These are phyloP conservation scores for Therioaphis trifolii DNA, from an alignment of 2,888 invertebrate species.

Conservation along the genomic window DNA sequence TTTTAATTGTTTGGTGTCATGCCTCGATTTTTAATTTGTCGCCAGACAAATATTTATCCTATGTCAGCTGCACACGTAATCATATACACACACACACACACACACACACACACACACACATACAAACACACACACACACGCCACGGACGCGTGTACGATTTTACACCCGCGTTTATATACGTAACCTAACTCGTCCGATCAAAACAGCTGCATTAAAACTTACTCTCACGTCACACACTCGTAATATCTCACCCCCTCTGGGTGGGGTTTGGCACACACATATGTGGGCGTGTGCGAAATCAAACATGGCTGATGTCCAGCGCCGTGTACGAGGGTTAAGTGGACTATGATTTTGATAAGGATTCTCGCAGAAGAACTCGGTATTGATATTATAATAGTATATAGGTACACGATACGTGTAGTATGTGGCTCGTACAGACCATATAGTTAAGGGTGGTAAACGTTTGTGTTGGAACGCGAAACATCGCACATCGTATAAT, in stretches of 20 bases:
- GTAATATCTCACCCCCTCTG: conserved; percentile 54
- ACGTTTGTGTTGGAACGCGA: too few species aligned
- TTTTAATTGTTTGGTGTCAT: background rate
- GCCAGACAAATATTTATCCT: conserved; percentile 26
- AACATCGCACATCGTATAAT: too few species aligned
- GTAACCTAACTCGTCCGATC: background rate
- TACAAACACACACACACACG: too few species aligned
- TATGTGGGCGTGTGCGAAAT: conserved; percentile 61
- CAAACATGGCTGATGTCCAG: conserved; percentile 61
- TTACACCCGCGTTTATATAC: background rate
- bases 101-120: background rate
- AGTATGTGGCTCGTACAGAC: too few species aligned
- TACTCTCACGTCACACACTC: conserved; percentile 4
- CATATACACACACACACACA: background rate
- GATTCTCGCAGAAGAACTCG: background rate
- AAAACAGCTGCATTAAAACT: conserved; percentile 34
- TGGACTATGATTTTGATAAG: background rate
- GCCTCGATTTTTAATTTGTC: conserved; percentile 9
- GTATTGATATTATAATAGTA: too few species aligned
- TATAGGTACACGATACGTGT: too few species aligned
- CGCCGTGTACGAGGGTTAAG: background rate
- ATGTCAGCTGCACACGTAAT: background rate
- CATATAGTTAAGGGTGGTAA: too few species aligned
- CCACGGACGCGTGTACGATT: too few species aligned
- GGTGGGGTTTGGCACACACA: conserved; percentile 60